These are phyloP conservation scores for Diplosoma virens DNA, from an alignment of 23 tunicate species.

Conservation along the genomic window DNA sequence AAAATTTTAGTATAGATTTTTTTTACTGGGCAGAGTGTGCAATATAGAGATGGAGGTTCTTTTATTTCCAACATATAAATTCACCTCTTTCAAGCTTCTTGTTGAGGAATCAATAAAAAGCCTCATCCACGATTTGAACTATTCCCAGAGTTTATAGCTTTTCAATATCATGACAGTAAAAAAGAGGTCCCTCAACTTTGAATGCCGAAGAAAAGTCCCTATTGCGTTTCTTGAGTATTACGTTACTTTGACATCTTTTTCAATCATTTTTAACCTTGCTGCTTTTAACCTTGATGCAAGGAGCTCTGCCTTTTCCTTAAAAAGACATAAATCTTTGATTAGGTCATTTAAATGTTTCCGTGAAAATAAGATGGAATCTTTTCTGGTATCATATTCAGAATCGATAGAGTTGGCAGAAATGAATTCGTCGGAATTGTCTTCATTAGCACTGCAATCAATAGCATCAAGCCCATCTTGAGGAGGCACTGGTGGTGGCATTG, in stretches of 20 bases:
- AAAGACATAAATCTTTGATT: conserved; percentile 11
- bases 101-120: conserved; percentile 9
- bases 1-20: neutral
- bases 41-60: neutral
- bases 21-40: neutral
- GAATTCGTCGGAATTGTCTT: no score
- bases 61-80: neutral
- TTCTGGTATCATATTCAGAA: no score
- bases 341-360: conserved; percentile 11
- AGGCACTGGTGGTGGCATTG: no score
- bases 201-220: neutral
- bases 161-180: no score
- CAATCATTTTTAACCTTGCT: conserved; percentile 15
- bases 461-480: no score
- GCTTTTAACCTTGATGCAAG: conserved; percentile 26
- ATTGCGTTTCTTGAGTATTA: conserved; percentile 13
- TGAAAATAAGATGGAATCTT: conserved; percentile 11
- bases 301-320: no score
- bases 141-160: neutral
- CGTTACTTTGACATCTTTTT: conserved; percentile 15
- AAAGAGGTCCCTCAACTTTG: conserved; percentile 11
- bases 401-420: no score
- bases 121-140: neutral
- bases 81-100: conserved; percentile 3
- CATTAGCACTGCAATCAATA: no score